Evolutionary conservation across 2,113 vertebrate genomes (phyloP), one percentile per base, ranked within the genome.

Genomic region (Chamaea fasciata): DNA sequence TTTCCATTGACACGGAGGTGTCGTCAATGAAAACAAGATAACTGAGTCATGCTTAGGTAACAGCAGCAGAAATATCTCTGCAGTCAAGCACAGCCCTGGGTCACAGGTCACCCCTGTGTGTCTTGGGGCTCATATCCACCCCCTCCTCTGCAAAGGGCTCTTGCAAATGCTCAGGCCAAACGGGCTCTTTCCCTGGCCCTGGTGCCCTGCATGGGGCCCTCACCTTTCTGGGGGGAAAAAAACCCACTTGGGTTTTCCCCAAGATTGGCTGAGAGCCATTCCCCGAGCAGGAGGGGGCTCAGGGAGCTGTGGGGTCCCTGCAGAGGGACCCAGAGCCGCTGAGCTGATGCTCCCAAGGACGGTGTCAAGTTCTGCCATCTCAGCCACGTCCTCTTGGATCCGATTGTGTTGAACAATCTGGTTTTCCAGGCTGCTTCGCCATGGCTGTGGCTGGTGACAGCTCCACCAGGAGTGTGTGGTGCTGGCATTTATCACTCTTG

Each of bases 1-100:
- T 90, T 97, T 90, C 93, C 93, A 93, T 83, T 60, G 1, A 30
- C 78, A 28, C 9, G 1, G n/a, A 68, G 62, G 83, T 87, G 91
- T 64, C 83, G n/a, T 93, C 93, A 83, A 44, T 86, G 96, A 68
- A 57, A 60, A 53, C 63, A 11, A 64, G 76, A 75, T 49, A 90
- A 93, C 92, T 93, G 95, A 96, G 95, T 96, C 94, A 92, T 1
- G 53, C 86, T 89, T 92, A 86, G 92, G 63, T 87, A 92, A 83
- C 75, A 79, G 56, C 49, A n/a, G 91, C 80, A 89, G 44, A 52
- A 83, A 79, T 4, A 23, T 15, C 33, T 41, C 20, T 20, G 37
- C 83, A 23, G 62, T 27, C 69, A 13, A 22, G 93, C 77, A 5
- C 70, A 56, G 46, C 78, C 31, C 0, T 1, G 42, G 80, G 55